phyloP scores from a whole-genome alignment of 2,888 invertebrate genomes.

The Troglohyphantes excavatus region DNA sequence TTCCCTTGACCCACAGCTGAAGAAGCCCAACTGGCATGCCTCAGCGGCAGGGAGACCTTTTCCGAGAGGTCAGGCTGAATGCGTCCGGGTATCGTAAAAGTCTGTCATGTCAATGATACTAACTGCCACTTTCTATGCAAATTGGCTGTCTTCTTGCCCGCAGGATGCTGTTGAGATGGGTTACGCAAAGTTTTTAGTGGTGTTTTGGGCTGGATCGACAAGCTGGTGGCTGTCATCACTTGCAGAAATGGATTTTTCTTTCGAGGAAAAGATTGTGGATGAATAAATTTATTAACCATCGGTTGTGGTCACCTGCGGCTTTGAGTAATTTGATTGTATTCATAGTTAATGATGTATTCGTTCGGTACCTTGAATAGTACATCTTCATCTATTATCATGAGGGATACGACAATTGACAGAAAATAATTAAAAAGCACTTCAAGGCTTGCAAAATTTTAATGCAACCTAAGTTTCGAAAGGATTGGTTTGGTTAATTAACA shows the following conservation, averaged over 20 bases:
- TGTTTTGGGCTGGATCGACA: not conserved
- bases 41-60: not conserved
- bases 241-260: not conserved
- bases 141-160: not conserved
- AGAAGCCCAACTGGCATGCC: not conserved
- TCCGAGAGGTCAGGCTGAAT: constrained; percentile 42
- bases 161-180: not conserved
- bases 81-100: constrained; percentile 43
- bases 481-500: too few species aligned
- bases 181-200: not conserved
- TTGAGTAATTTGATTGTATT: too few species aligned
- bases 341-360: too few species aligned
- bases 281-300: not conserved
- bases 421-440: too few species aligned
- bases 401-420: too few species aligned
- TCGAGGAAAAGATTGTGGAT: not conserved
- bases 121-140: constrained; percentile 26
- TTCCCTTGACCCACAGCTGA: constrained; percentile 49
- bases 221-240: not conserved
- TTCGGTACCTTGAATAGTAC: too few species aligned
- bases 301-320: too few species aligned
- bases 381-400: too few species aligned
- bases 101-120: constrained; percentile 51
- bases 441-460: too few species aligned
- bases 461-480: too few species aligned